Percentiles rank a stretch among this genome's conserved stretches.
Evolutionary conservation across 2,888 invertebrate genomes (phyloP).

Genomic region (Maniola hyperantus): DNA sequence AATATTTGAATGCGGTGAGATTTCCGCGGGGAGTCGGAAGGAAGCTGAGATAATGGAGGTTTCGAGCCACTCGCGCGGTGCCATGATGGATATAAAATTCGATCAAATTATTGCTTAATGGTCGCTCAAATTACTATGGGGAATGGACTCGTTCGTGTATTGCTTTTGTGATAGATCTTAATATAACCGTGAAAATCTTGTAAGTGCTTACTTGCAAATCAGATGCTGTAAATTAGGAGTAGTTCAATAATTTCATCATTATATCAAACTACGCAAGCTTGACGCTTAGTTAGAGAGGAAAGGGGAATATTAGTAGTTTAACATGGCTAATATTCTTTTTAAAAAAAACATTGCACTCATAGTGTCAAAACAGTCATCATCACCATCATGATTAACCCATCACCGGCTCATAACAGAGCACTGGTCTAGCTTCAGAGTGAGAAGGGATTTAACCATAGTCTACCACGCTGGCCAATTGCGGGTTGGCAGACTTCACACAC

Average conservation of each 20-base stretch:
- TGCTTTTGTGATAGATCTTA: conserved; percentile 27
- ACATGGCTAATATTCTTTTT: too few species aligned
- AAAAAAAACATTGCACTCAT: too few species aligned
- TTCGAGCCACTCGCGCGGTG: conserved; percentile 63
- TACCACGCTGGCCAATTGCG: too few species aligned
- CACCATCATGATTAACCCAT: too few species aligned
- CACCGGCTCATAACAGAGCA: too few species aligned
- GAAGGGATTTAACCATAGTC: too few species aligned
- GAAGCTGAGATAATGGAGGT: conserved; percentile 70
- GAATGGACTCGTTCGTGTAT: conserved; percentile 50
- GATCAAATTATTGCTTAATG: conserved; percentile 80
- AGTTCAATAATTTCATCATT: not conserved
- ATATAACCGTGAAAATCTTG: conserved; percentile 10
- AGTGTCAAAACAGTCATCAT: too few species aligned
- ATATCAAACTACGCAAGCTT: too few species aligned
- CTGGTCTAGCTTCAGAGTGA: too few species aligned
- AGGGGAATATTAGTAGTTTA: too few species aligned
- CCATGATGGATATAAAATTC: conserved; percentile 80
- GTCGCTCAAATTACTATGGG: conserved; percentile 68
- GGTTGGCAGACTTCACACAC: too few species aligned
- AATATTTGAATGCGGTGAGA: conserved; percentile 82
- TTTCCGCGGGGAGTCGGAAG: conserved; percentile 74
- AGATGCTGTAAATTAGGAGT: not conserved
- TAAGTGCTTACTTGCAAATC: not conserved
- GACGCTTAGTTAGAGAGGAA: too few species aligned